Conservation (phyloP, 2,888 invertebrate genomes). For the Ochropleura plecta region DNA sequence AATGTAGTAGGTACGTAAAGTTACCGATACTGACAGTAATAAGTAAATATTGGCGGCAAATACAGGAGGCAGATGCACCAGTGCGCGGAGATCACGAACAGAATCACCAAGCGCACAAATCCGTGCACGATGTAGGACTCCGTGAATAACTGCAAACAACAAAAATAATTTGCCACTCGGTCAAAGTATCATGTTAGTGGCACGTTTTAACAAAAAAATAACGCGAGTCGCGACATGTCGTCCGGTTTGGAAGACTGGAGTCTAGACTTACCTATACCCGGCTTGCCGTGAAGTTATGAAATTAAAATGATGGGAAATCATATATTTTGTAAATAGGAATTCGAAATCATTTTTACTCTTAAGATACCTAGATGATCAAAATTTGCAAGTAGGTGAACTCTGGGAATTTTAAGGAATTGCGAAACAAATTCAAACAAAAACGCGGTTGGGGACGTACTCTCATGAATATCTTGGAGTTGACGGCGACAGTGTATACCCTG, state of each 20-base stretch:
- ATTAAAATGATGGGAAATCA: neutral
- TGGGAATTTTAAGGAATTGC: neutral
- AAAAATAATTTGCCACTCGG: neutral
- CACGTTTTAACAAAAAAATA: neutral
- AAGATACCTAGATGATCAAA: neutral
- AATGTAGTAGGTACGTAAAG: neutral
- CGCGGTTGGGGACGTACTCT: constrained; percentile 63
- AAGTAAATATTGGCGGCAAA: constrained; percentile 66
- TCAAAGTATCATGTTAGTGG: neutral
- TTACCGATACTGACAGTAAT: constrained; percentile 74
- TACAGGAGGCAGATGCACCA: constrained; percentile 77
- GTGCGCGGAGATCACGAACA: constrained; percentile 74
- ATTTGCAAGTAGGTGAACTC: neutral
- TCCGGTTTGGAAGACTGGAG: neutral
- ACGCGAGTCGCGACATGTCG: neutral
- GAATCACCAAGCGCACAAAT: constrained; percentile 60
- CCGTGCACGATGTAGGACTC: constrained; percentile 73
- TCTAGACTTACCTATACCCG: neutral
- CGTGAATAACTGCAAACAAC: constrained; percentile 68
- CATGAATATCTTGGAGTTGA: constrained; percentile 65
- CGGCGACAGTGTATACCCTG: constrained; percentile 64
- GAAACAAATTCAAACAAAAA: neutral
- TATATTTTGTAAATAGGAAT: neutral
- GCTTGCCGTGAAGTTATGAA: neutral
- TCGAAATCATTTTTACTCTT: neutral